Conservation (phyloP, 37 sponge, comb jelly and placozoan species). For the Amphimedon queenslandica region DNA sequence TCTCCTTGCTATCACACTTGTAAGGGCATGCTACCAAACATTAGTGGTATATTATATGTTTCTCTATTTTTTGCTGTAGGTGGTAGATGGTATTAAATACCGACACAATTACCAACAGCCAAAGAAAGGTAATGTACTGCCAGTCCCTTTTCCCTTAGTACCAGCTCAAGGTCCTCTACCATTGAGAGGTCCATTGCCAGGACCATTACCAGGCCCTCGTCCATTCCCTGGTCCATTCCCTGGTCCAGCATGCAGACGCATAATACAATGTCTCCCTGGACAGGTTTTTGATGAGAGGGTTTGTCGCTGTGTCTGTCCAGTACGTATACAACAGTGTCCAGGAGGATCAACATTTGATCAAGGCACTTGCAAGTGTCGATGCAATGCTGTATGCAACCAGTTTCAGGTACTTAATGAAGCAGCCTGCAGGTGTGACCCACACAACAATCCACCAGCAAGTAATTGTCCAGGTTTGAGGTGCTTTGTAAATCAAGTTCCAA, state of each 20-base stretch:
- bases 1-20: too few relatives aligned
- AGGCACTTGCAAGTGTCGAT: background rate
- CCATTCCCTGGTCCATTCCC: too few relatives aligned
- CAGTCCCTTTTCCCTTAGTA: too few relatives aligned
- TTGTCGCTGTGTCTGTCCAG: background rate
- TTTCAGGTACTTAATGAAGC: background rate
- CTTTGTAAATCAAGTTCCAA: background rate
- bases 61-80: too few relatives aligned
- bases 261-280: background rate
- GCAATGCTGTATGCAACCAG: too few relatives aligned
- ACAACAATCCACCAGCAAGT: background rate
- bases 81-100: too few relatives aligned
- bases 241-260: background rate
- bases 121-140: too few relatives aligned
- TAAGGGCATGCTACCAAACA: too few relatives aligned
- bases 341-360: background rate
- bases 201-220: background rate
- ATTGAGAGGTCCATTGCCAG: background rate
- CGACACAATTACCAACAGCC: too few relatives aligned
- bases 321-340: background rate
- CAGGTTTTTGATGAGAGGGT: background rate
- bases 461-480: background rate
- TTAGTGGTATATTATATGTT: too few relatives aligned
- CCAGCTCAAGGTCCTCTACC: background rate
- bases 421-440: constrained; percentile 28